phyloP scores from a whole-genome alignment of 2,888 invertebrate genomes.

The Mythimna impura region DNA sequence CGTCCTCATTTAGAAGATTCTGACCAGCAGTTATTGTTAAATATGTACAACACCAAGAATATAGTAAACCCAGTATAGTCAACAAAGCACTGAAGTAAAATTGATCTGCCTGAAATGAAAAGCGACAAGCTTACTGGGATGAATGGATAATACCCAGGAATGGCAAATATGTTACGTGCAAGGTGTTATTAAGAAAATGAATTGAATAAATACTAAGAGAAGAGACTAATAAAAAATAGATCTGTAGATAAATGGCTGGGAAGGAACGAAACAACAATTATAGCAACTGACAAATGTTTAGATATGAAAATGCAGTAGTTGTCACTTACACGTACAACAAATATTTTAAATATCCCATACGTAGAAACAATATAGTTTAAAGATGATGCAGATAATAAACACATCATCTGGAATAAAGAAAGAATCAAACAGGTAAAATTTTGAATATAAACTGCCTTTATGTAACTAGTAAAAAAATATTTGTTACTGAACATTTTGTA shows the following conservation, averaged over 20 bases:
- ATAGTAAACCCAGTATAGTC: neutral
- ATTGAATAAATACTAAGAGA: neutral
- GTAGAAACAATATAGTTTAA: conserved; percentile 7
- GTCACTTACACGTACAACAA: conserved; percentile 18
- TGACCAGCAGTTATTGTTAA: conserved; percentile 5
- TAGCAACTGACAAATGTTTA: neutral
- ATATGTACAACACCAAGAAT: conserved; percentile 1
- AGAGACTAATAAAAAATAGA: neutral
- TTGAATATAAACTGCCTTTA: neutral
- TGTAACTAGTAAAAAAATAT: too few relatives aligned
- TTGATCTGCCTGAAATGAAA: neutral
- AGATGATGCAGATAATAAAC: conserved; percentile 9
- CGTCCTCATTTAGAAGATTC: conserved; percentile 7
- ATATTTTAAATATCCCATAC: conserved; percentile 16
- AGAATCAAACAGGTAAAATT: neutral
- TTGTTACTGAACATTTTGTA: neutral
- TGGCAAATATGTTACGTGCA: neutral
- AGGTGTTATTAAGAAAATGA: neutral
- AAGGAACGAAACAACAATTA: neutral
- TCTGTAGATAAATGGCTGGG: too few relatives aligned
- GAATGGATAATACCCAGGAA: neutral
- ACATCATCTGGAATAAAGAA: conserved; percentile 18
- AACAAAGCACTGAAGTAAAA: conserved; percentile 1
- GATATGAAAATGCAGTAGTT: neutral
- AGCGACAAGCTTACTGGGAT: neutral